phyloP scores from a whole-genome alignment of 1,140 invertebrate genomes.

The Capitella teleta region DNA sequence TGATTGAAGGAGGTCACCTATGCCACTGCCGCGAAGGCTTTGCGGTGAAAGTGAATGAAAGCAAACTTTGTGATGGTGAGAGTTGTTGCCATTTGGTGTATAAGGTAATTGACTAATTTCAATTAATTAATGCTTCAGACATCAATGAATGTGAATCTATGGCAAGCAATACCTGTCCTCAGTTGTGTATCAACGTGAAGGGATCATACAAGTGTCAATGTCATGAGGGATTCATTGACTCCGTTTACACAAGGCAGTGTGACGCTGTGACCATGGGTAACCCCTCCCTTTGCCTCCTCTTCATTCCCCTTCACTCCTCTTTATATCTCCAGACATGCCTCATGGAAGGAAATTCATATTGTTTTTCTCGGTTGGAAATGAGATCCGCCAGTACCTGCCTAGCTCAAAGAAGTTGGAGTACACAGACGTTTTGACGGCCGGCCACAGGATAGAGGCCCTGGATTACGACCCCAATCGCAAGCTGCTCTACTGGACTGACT shows the following conservation, averaged over 20 bases:
- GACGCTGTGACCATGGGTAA: too few relatives aligned
- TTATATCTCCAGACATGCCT: too few relatives aligned
- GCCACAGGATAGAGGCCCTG: constrained; percentile 73
- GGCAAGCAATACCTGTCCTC: constrained; percentile 76
- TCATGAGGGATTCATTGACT: constrained; percentile 57
- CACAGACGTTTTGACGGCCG: constrained; percentile 54
- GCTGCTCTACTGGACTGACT: constrained; percentile 88
- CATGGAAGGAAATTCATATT: constrained; percentile 18
- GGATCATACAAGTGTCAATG: constrained; percentile 83
- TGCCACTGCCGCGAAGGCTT: constrained; percentile 79
- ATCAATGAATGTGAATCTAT: constrained; percentile 74
- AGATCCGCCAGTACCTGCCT: constrained; percentile 65
- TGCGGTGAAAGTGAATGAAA: constrained; percentile 53
- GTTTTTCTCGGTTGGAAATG: constrained; percentile 74
- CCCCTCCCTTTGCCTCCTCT: too few relatives aligned
- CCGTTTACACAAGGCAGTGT: not conserved
- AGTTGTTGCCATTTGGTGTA: too few relatives aligned
- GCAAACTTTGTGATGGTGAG: constrained; percentile 47
- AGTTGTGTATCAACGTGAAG: constrained; percentile 83
- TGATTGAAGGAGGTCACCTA: constrained; percentile 64
- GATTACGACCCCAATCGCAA: constrained; percentile 66
- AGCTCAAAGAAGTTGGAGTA: constrained; percentile 55
- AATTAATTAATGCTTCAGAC: constrained; percentile 46
- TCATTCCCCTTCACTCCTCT: too few relatives aligned
- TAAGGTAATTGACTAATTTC: not conserved